Conservation (phyloP, 2,113 vertebrate species). For the Mormyrus iriodes region DNA sequence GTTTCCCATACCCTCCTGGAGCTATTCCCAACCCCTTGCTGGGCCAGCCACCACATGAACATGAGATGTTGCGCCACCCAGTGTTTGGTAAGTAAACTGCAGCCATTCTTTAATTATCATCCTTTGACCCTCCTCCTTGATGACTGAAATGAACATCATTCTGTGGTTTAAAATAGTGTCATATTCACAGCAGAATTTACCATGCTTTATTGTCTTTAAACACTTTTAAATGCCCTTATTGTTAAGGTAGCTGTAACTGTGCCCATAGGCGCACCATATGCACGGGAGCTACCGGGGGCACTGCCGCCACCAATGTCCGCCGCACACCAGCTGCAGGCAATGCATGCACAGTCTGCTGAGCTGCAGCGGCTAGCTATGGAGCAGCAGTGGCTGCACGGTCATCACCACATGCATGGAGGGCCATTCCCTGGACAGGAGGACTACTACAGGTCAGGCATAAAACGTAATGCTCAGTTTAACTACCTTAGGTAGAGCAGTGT, state of each 20-base stretch:
- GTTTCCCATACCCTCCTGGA: conserved; percentile 88
- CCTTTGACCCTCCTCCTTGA: neutral
- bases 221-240: neutral
- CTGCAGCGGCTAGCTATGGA: conserved; percentile 96
- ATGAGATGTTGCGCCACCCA: conserved; percentile 94
- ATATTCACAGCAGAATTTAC: neutral
- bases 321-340: conserved; percentile 94
- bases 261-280: conserved; percentile 73
- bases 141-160: neutral
- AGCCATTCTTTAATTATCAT: neutral
- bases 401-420: conserved; percentile 88
- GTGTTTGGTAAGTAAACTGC: conserved; percentile 77
- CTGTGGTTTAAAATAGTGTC: neutral
- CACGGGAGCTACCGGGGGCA: conserved; percentile 81
- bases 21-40: conserved; percentile 87
- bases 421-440: conserved; percentile 93
- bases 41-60: conserved; percentile 87
- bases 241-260: neutral
- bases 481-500: neutral
- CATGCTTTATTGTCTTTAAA: neutral
- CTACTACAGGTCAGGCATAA: conserved; percentile 82
- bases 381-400: conserved; percentile 95
- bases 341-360: conserved; percentile 97
- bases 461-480: neutral
- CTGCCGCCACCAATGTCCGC: conserved; percentile 92